Percentiles rank a stretch among this genome's conserved stretches.
phyloP scores from a whole-genome alignment of 2,888 invertebrate genomes.

The Drosophila antonietae region DNA sequence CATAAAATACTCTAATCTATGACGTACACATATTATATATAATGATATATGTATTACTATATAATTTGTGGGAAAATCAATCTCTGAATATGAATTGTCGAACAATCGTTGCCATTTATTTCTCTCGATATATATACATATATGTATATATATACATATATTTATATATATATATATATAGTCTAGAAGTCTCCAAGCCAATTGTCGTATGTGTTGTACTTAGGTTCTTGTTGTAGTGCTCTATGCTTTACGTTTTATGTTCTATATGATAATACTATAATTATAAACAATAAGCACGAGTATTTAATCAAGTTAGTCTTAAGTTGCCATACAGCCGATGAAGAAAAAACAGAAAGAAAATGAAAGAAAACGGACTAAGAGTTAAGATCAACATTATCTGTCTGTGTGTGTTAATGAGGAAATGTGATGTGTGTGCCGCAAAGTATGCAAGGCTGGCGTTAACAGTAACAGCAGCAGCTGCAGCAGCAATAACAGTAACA shows the following conservation, averaged over 20 bases:
- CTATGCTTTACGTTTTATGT: conserved; percentile 68
- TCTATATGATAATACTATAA: conserved; percentile 48
- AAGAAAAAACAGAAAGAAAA: neutral
- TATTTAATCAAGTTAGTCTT: conserved; percentile 42
- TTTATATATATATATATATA: conserved; percentile 9
- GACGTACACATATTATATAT: conserved; percentile 32
- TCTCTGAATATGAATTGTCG: conserved; percentile 82
- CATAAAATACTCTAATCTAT: conserved; percentile 33
- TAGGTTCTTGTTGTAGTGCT: conserved; percentile 67
- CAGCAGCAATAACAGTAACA: conserved; percentile 12
- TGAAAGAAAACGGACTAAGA: conserved; percentile 16
- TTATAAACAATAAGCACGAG: conserved; percentile 30
- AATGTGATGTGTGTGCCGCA: conserved; percentile 68
- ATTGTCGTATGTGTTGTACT: conserved; percentile 73
- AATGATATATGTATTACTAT: conserved; percentile 27
- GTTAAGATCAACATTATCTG: conserved; percentile 45
- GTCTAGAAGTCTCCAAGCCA: conserved; percentile 49
- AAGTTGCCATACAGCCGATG: conserved; percentile 47
- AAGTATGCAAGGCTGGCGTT: conserved; percentile 40
- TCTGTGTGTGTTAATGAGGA: conserved; percentile 57
- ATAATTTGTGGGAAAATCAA: conserved; percentile 64
- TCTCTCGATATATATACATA: conserved; percentile 42
- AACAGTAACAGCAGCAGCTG: neutral
- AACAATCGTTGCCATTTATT: conserved; percentile 82
- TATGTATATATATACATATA: conserved; percentile 52